Evolutionary conservation across 2,113 vertebrate genomes (phyloP), one percentile per base, ranked within the genome.

Genomic region (Pelvicachromis taeniatus): DNA sequence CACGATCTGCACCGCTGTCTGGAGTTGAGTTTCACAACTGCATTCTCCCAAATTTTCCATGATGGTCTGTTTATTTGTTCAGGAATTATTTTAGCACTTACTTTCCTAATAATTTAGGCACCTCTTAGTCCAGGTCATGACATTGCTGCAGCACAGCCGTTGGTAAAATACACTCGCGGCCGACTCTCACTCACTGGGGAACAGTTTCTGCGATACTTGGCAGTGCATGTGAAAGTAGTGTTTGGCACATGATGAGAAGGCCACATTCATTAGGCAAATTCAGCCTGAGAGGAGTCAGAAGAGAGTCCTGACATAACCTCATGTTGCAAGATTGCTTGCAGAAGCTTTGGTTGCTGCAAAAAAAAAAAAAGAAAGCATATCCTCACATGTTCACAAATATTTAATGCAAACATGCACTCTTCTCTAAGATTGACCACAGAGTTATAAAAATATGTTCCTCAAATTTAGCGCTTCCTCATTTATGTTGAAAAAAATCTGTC

Each of bases 201-300:
- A 48, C 55, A 2, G 83, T 68, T 59, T 86, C 53, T 91, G 90
- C 88, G 87, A 87, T 88, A 84, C 61, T 94, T 95, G 93, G 93
- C 92, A 88, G 85, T 65, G 17, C 42, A 11, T 81, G 79, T 85
- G 84, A 90, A 77, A 87, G 78, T 85, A 80, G 81, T 55, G 31
- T 88, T 91, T 93, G 90, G 90, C 87, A 58, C 58, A 33, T 9
- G 88, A 85, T 91, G 85, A 92, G 86, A 88, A 50, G 79, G 68
- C 55, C 82, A 59, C 85, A 91, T 95, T 93, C 88, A 91, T 85
- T n/a, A 82, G 52, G 87, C 61, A 68, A 75, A 58, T 65, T 89
- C 75, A 42, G 40, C 83, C 68, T 80, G 48, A 31, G 79, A 58
- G 55, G 52, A 80, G 79, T 75, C 61, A 3, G 82, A 81, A 65